phyloP scores from a whole-genome alignment of 2,888 invertebrate species.

The Artemia sp. region DNA sequence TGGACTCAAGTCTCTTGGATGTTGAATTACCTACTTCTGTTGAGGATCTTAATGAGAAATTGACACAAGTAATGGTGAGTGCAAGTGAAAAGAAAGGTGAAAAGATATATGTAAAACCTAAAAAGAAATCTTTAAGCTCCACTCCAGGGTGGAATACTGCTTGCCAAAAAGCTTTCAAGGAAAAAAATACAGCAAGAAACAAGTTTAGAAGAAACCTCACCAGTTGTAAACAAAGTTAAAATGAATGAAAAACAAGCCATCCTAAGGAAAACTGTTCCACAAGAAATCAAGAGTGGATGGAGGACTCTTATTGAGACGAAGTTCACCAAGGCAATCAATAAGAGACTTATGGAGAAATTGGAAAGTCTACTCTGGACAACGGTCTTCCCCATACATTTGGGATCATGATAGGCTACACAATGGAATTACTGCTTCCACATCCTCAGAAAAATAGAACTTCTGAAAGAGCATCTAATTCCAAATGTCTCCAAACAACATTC shows the following conservation, averaged over 20 bases:
- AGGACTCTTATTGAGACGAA: neutral
- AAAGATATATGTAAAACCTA: neutral
- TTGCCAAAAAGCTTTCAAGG: neutral
- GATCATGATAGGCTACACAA: neutral
- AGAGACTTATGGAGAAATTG: neutral
- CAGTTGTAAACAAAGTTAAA: neutral
- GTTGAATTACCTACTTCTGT: neutral
- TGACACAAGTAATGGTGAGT: neutral
- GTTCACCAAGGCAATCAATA: neutral
- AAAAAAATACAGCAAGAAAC: conserved; percentile 3
- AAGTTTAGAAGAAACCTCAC: neutral
- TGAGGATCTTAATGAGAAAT: neutral
- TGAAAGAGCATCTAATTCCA: neutral
- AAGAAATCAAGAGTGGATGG: neutral
- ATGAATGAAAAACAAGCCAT: neutral
- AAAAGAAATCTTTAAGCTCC: neutral
- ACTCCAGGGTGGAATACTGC: neutral
- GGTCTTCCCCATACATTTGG: neutral
- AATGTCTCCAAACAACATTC: neutral
- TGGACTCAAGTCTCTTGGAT: neutral
- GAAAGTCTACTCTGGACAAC: neutral
- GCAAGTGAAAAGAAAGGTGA: neutral
- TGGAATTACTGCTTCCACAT: neutral
- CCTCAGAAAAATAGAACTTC: neutral
- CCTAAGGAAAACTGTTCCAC: neutral